Evolutionary conservation across 2,113 vertebrate species (phyloP), one percentile per base, ranked within the genome.

Genomic region (Triplophysa rosa): DNA sequence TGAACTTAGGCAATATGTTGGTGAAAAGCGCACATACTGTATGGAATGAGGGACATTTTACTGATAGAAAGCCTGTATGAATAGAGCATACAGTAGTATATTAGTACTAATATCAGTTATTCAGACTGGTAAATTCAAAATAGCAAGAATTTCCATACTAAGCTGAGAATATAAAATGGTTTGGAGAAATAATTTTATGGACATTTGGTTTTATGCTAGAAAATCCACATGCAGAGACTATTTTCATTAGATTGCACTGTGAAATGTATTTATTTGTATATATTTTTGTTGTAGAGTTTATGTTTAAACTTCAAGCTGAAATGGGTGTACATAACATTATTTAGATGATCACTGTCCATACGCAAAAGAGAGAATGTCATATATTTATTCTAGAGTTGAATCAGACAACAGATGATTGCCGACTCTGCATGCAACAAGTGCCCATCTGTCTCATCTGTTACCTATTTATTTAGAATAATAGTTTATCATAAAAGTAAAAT

Each of bases 161-260:
- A 37, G 33, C 5, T 37, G 33, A 37, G 33, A 6, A 37, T 6
- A 37, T 37, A 37, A 37, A 37, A 37, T 0, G 0, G 33, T 33
- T 33, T 33, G 33, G 33, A 37, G 33, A 37, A 37, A 37, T 37
- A 37, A 37, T 37, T 37, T 1, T 37, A 37, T 37, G 33, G 5
- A 37, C 33, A 37, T 45, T 40, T 66, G 16, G 11, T 23, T 64
- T 65, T 23, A 63, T 54, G 37, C 21, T 74, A 63, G 21, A 63
- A 63, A 24, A 74, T 67, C 5, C 4, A 61, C 42, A 45, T 17
- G 54, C 8, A 29, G 19, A 68, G 62, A 67, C 59, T 47, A 64
- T 74, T 80, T 82, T 76, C 73, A 77, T 85, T 67, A 69, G 69
- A 77, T 33, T 79, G 71, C 84, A 87, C 82, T 85, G 86, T 85